A percentile compares a stretch with the other conserved stretches of the same genome.
These are phyloP conservation scores for Pseudorhiza aurosa DNA, from an alignment of 30 jellyfish, hydroid and myxozoan species.

Conservation along the genomic window DNA sequence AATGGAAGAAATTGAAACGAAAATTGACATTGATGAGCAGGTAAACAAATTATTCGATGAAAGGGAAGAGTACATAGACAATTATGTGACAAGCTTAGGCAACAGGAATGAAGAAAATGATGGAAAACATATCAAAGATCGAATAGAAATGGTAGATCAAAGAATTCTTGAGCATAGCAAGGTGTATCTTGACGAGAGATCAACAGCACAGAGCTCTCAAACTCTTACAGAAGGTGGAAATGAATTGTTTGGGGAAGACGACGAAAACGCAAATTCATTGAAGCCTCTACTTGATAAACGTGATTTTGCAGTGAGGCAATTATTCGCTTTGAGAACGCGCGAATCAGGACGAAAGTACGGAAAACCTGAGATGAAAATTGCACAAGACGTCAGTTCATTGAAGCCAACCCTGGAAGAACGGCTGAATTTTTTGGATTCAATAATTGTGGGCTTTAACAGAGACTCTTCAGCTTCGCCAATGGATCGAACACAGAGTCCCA, in stretches of 20 bases:
- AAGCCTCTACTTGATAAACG: constrained; percentile 18
- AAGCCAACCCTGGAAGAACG: constrained; percentile 1
- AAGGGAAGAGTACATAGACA: constrained; percentile 6
- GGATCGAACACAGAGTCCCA: constrained; percentile 41
- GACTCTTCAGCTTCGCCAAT: neutral
- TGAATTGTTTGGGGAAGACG: neutral
- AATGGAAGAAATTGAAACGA: constrained; percentile 10
- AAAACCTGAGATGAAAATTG: neutral
- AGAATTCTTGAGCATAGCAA: constrained; percentile 6
- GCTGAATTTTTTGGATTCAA: neutral
- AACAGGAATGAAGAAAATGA: neutral
- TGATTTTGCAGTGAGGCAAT: constrained; percentile 11
- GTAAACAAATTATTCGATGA: constrained; percentile 12
- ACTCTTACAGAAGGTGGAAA: neutral
- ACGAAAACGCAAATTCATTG: neutral
- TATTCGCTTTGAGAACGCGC: constrained; percentile 17
- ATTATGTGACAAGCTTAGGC: neutral
- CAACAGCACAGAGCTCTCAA: constrained; percentile 18
- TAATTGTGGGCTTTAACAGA: neutral
- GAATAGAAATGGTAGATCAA: constrained; percentile 4
- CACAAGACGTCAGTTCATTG: constrained; percentile 17
- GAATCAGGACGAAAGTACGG: constrained; percentile 6
- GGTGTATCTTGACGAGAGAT: neutral
- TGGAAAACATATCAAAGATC: neutral
- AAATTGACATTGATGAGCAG: constrained; percentile 10